phyloP scores from a whole-genome alignment of 2,797 vertebrate species.

The Pygocentrus nattereri region DNA sequence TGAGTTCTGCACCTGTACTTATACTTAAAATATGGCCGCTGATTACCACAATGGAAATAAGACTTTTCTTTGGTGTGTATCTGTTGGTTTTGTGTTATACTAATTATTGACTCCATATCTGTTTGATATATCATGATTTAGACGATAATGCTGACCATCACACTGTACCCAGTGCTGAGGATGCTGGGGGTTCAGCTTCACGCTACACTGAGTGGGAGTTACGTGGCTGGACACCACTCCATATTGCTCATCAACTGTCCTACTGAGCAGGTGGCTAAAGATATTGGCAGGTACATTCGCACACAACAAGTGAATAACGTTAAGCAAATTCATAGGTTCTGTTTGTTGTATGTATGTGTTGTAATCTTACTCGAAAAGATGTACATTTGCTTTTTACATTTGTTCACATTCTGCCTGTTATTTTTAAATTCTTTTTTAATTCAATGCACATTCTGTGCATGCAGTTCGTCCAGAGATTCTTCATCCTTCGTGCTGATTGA shows the following conservation, averaged over 20 bases:
- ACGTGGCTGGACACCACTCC: conserved; percentile 82
- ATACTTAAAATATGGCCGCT: too few species aligned
- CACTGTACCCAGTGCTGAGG: conserved; percentile 77
- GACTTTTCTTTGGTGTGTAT: not conserved
- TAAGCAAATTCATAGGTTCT: too few species aligned
- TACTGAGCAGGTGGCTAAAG: conserved; percentile 85
- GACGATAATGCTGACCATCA: conserved; percentile 72
- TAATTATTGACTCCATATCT: not conserved
- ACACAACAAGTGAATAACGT: not conserved
- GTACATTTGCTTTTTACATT: too few species aligned
- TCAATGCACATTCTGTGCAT: too few species aligned
- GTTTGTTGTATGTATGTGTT: too few species aligned
- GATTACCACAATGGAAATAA: too few species aligned
- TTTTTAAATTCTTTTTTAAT: too few species aligned
- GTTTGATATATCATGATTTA: conserved; percentile 55
- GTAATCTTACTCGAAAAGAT: too few species aligned
- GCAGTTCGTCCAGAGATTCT: too few species aligned
- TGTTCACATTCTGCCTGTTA: too few species aligned
- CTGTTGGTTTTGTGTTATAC: not conserved
- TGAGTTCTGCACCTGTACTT: not conserved
- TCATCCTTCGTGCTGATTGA: too few species aligned
- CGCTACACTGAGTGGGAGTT: conserved; percentile 78
- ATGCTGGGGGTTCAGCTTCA: conserved; percentile 77
- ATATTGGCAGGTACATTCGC: conserved; percentile 85
- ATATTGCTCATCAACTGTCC: conserved; percentile 87